A percentile compares a stretch with the other conserved stretches of the same genome.
Evolutionary conservation across 2,797 vertebrate species (phyloP).

Genomic region (Enteromius viviparus): DNA sequence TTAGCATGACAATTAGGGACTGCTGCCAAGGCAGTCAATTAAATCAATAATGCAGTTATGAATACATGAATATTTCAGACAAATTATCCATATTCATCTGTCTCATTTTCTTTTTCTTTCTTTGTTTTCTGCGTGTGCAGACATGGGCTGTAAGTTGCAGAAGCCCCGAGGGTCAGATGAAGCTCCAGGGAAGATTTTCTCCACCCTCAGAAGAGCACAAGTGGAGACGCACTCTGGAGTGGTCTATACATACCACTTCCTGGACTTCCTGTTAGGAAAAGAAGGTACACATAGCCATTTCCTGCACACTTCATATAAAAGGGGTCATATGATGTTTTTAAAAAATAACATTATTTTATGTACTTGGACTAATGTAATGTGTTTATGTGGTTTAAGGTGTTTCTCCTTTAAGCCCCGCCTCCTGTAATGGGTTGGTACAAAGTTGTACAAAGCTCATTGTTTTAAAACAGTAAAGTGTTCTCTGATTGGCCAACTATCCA

Average conservation of each 20-base stretch:
- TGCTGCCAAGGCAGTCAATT: constrained; percentile 53
- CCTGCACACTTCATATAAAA: background rate
- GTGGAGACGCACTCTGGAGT: constrained; percentile 93
- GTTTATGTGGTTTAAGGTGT: too few species aligned
- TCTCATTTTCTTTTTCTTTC: constrained; percentile 30
- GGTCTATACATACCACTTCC: constrained; percentile 91
- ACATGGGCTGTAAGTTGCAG: constrained; percentile 93
- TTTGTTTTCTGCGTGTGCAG: constrained; percentile 45
- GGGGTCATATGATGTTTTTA: too few species aligned
- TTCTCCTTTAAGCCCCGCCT: too few species aligned
- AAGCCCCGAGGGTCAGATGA: constrained; percentile 86
- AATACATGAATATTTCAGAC: constrained; percentile 54
- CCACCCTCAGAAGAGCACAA: constrained; percentile 90
- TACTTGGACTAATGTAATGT: too few species aligned
- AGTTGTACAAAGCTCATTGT: too few species aligned
- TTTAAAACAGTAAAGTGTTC: too few species aligned
- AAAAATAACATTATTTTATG: too few species aligned
- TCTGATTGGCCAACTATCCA: too few species aligned
- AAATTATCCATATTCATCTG: constrained; percentile 49
- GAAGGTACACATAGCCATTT: constrained; percentile 74
- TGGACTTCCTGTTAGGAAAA: constrained; percentile 90
- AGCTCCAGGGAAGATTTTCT: constrained; percentile 93
- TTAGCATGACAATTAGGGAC: constrained; percentile 51
- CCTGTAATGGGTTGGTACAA: too few species aligned
- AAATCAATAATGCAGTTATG: constrained; percentile 49